Evolutionary conservation across 2,888 invertebrate species (phyloP).

Genomic region (Syrphus vitripennis): DNA sequence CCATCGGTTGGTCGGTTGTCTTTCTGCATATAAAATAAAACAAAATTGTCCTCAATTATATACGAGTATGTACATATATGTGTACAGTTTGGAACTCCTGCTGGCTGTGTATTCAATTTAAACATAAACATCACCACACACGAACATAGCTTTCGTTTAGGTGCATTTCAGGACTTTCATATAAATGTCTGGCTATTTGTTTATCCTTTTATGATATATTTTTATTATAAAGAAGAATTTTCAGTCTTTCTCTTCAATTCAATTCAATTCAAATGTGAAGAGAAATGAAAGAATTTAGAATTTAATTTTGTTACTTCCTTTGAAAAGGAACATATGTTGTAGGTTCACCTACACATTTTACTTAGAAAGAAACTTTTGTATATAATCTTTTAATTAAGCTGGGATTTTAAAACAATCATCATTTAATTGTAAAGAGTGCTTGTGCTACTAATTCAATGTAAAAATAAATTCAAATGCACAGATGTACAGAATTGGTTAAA

Average conservation of each 20-base stretch:
- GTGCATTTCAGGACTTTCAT: constrained; percentile 4
- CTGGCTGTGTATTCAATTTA: constrained; percentile 42
- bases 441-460: not conserved
- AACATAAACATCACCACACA: not conserved
- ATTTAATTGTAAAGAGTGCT: not conserved
- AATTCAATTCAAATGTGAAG: not conserved
- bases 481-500: not conserved
- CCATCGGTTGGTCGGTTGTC: too few species aligned
- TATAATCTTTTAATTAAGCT: constrained; percentile 59
- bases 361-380: constrained; percentile 9
- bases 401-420: not conserved
- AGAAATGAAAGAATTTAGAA: constrained; percentile 7
- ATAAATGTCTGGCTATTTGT: not conserved
- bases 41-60: constrained; percentile 65
- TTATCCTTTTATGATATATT: constrained; percentile 4
- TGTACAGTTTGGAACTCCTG: constrained; percentile 53
- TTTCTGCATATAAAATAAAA: constrained; percentile 67
- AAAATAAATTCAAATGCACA: not conserved
- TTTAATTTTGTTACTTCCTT: constrained; percentile 34
- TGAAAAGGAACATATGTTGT: not conserved
- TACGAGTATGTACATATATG: not conserved
- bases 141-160: not conserved
- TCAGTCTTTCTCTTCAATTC: not conserved
- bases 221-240: not conserved
- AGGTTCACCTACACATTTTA: too few species aligned